phyloP scores from a whole-genome alignment of 2,888 invertebrate species.

The Trichopria drosophilae region DNA sequence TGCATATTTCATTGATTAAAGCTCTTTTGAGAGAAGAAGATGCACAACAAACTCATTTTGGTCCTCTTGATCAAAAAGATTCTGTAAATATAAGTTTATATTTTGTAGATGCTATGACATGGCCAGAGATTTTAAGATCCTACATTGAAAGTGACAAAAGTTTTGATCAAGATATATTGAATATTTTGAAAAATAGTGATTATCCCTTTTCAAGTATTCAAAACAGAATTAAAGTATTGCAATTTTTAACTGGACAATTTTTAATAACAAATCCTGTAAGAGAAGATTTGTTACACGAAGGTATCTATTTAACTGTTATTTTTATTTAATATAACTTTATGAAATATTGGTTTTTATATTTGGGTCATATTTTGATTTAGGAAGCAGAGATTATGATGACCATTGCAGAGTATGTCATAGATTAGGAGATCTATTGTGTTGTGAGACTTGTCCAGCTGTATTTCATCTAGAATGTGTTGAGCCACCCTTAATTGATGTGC shows the following conservation, averaged over 20 bases:
- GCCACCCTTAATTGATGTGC: constrained; percentile 90
- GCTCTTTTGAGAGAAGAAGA: constrained; percentile 91
- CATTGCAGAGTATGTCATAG: constrained; percentile 91
- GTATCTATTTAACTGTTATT: constrained; percentile 56
- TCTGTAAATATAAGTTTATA: constrained; percentile 92
- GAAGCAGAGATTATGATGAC: constrained; percentile 88
- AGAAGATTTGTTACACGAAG: constrained; percentile 92
- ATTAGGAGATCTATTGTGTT: constrained; percentile 91
- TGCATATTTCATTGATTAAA: constrained; percentile 91
- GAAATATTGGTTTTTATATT: neutral
- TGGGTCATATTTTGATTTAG: constrained; percentile 54
- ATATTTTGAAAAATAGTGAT: constrained; percentile 73
- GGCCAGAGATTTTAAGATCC: constrained; percentile 88
- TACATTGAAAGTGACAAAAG: constrained; percentile 89
- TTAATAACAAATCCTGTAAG: constrained; percentile 89
- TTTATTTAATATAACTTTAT: neutral
- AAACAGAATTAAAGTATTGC: constrained; percentile 78
- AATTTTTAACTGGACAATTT: constrained; percentile 93
- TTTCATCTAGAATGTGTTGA: constrained; percentile 97
- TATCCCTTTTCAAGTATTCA: constrained; percentile 87
- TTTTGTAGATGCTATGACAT: constrained; percentile 92
- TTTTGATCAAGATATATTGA: constrained; percentile 74
- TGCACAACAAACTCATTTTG: constrained; percentile 91
- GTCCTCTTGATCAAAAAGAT: constrained; percentile 95
- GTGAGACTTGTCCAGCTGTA: constrained; percentile 97